Conservation (phyloP, 92 coral and sea anemone species). For the Zoanthus gigantus region DNA sequence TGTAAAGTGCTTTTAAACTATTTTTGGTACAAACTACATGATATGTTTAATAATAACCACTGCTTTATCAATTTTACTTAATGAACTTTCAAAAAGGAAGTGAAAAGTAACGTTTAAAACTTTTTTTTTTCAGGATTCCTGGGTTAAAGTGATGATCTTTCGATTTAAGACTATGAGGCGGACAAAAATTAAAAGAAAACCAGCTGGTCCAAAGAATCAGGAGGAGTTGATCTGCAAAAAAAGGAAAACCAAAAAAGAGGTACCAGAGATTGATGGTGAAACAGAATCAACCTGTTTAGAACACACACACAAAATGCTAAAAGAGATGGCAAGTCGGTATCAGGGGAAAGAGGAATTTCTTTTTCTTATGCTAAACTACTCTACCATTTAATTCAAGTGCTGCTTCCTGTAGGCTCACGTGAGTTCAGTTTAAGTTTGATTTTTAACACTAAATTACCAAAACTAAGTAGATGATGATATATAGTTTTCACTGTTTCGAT, state of each 20-base stretch:
- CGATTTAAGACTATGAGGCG: conserved; percentile 24
- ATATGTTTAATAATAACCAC: too few species aligned
- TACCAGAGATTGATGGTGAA: conserved; percentile 37
- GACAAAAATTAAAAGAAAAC: conserved; percentile 21
- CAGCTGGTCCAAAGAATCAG: neutral
- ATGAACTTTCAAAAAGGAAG: neutral
- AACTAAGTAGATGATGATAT: too few species aligned
- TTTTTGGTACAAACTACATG: neutral
- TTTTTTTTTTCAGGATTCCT: conserved; percentile 25
- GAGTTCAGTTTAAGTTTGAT: too few species aligned
- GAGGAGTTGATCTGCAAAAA: conserved; percentile 23
- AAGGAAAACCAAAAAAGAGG: conserved; percentile 28
- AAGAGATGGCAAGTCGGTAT: conserved; percentile 1
- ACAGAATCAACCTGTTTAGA: conserved; percentile 16
- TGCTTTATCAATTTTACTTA: neutral
- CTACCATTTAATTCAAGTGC: too few species aligned
- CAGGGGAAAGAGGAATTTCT: too few species aligned
- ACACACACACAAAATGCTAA: conserved; percentile 9
- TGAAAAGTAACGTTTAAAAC: neutral
- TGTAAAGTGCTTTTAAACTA: neutral
- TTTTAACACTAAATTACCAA: too few species aligned
- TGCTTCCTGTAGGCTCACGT: too few species aligned
- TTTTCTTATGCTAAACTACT: too few species aligned
- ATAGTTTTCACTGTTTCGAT: too few species aligned
- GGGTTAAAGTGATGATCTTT: conserved; percentile 20